Base-by-base conservation (phyloP, 2,888 invertebrate genomes). In the Piscicola geometra region DNA sequence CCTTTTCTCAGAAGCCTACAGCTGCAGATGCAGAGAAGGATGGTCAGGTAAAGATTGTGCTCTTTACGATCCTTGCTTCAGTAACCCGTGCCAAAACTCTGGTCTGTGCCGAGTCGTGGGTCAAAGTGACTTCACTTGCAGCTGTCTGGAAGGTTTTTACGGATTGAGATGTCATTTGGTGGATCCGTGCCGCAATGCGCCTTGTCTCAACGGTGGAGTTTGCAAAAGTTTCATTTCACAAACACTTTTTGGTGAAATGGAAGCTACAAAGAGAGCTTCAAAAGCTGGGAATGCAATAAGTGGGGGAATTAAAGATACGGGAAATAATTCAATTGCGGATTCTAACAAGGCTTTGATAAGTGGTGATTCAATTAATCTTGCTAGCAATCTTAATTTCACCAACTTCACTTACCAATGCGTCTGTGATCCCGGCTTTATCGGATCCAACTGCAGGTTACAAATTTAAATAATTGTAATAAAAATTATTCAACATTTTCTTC, bases 141-240 rank as follows among this genome's bases (percentile, higher is more conserved):
- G 76, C 1, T 84, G 83, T 76, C 47, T 78, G 30, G 69, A 71
- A 0, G 82, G 81, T 18, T 80, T 82, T 73, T 82, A 79, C 47
- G 83, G 83, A 1, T 47, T 75, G 25, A 78, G 79, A 1, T 83
- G 83, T 77, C 79, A 82, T 70, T 70, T 77, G 9, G 72, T 81
- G 25, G 78, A 82, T 77, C 80, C 81, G 64, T 83, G 83, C 76
- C 32, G 5, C n/a, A 30, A 25, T 12, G 52, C 25, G 25, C 71
- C 71, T 52, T 71, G 71, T 52, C 18, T 15, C 3, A 71, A 71
- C 30, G 41, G 41, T 71, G 71, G 41, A 28, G 15, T 18, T 56
- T 56, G 60, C n/a, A 56, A 25, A 56, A 56, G 60, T n/a, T 56
- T 56, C 25, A 18, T 56, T 25, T 56, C 60, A 56, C 3, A 25